Percentiles rank a stretch among this genome's conserved stretches.
Evolutionary conservation across 2,113 vertebrate genomes (phyloP).

Genomic region (Prunella fulvescens): DNA sequence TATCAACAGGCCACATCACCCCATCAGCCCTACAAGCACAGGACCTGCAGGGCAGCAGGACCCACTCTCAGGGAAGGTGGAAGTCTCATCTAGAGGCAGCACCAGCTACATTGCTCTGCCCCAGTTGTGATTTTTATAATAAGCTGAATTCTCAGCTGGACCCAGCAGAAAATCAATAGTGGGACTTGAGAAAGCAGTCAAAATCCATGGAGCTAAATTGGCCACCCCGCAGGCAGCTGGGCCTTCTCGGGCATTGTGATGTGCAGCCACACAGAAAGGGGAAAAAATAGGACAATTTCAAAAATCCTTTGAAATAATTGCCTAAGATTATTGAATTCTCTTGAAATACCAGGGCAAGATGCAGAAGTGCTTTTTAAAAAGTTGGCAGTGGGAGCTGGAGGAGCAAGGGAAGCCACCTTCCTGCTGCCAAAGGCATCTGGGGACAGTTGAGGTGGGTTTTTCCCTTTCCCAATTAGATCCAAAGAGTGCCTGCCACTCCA

Average conservation of each 20-base stretch:
- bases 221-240: not conserved
- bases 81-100: not conserved
- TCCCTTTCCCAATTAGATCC: not conserved
- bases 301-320: not conserved
- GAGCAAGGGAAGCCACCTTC: not conserved
- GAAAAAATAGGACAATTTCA: not conserved
- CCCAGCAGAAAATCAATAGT: not conserved
- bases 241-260: not conserved
- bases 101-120: not conserved
- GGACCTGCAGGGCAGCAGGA: not conserved
- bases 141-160: slow-evolving; percentile 9
- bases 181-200: not conserved
- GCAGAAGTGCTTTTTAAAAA: not conserved
- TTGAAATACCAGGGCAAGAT: not conserved
- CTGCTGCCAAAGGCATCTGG: not conserved
- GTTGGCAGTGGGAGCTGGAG: not conserved
- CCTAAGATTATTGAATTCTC: not conserved
- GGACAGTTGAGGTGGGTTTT: not conserved
- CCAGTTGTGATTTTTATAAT: not conserved
- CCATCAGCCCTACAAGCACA: not conserved
- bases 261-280: not conserved
- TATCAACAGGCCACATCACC: not conserved
- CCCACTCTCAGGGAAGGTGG: rapidly evolving
- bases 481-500: not conserved
- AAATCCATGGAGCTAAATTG: slow-evolving; percentile 3